Base-by-base conservation (phyloP, 2,888 invertebrate species). In the Caenorhabditis sp. region DNA sequence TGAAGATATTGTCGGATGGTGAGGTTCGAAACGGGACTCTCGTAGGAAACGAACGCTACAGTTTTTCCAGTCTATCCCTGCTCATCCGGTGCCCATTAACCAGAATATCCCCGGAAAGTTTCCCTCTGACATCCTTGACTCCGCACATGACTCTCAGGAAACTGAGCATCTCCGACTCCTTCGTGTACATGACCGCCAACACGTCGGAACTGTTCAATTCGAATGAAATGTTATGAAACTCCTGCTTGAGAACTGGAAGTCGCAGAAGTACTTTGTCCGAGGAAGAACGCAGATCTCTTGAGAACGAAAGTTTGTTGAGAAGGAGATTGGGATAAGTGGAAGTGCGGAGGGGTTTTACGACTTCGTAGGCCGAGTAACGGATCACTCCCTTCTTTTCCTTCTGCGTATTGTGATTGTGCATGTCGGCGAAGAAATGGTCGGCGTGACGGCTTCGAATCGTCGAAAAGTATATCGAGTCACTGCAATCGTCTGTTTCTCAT, bases 131-230 rank as follows among this genome's bases (percentile, higher is more conserved):
- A 1, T 68, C 91, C 92, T 92, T 91, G 48, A 93, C 91, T 11
- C 95, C 95, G n/a, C 95, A 93, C 66, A 96, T 90, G 0, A 94
- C 93, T 87, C 95, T 94, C 59, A 95, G 91, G n/a, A 96, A 91
- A 0, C 93, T 93, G 0, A 94, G 94, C 11, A 95, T 95, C 90
- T 96, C 95, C 41, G 92, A 92, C 84, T 94, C 95, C 50, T 89
- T 89, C 0, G 96, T 96, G 1, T 95, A 93, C 93, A 96, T 93
- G 22, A 96, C 92, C 2, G 95, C 95, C 86, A 96, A 91, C 46
- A 96, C 92, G 90, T 96, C 96, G 2, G 95, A 95, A 0, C 95
- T 95, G 82, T 94, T 93, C 26, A 94, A 94, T 90, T 96, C 96
- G 84, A 96, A 93, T 27, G 94, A 94, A 8, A 96, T 92, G 3